Base-by-base conservation (phyloP, 37 sponge, comb jelly and placozoan genomes). In the Ianthella basta region DNA sequence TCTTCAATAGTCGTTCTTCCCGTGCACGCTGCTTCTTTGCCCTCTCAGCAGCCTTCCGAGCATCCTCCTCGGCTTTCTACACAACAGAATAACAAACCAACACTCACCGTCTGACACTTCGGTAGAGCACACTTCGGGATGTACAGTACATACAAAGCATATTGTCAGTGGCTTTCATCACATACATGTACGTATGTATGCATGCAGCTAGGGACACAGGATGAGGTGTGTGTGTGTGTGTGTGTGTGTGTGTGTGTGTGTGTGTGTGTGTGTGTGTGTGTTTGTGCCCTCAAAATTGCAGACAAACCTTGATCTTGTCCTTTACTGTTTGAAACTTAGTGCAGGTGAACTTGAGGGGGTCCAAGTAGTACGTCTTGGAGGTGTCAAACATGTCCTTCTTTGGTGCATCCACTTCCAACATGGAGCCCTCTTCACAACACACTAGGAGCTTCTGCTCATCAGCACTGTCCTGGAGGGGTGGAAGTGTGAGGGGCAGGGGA, bases 351-450 rank as follows among this genome's bases (percentile, higher is more conserved):
- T 72, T 66, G 72, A 93, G 81, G 0, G 63, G 56, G 35, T 86
- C 84, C 67, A 97, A 81, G 61, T 85, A 55, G 75, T 85, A 97
- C 54, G 88, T 89, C 84, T 91, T 88, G 63, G 84, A 60, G n/a
- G 91, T 89, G 70, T 89, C 82, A 24, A 74, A 81, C 16, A 55
- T 80, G 19, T 70, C 92, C 32, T 78, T 72, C 59, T 56, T 44
- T 20, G 99, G 97, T 23, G 92, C 77, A 32, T 77, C 82, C 23
- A 92, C 81, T 61, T 92, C 92, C 59, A 95, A 34, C 88, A 91
- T 90, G 54, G 90, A 82, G 29, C 97, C 99, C 69, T 95, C 94
- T 15, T 88, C 82, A 84, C 94, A 93, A 80, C 95, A 95, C 6
- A 91, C 92, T 59, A 97, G 86, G 40, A 95, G 82, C 53, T 81